phyloP scores from a whole-genome alignment of 2,888 invertebrate species.

The Cataglyphis altisquamis region DNA sequence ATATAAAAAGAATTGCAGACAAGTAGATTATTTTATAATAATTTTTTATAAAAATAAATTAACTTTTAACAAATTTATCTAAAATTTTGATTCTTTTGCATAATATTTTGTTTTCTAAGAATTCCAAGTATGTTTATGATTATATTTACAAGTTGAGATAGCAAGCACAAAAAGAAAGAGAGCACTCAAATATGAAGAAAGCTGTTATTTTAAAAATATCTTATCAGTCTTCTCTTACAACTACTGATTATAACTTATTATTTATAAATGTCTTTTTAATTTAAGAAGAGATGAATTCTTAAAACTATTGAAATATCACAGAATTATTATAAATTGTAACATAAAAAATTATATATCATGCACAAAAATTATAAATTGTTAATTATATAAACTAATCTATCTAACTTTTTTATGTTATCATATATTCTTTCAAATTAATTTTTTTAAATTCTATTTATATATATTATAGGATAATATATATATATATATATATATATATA shows the following conservation, averaged over 20 bases:
- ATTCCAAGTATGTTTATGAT: background rate
- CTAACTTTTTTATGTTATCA: background rate
- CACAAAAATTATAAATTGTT: background rate
- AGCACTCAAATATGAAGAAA: background rate
- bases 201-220: background rate
- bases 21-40: no score
- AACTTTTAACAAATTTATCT: background rate
- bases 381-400: background rate
- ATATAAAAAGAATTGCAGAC: background rate
- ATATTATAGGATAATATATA: background rate
- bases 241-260: background rate
- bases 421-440: background rate
- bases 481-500: no score
- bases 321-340: background rate
- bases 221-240: conserved; percentile 8
- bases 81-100: background rate
- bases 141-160: background rate
- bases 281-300: background rate
- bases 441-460: background rate
- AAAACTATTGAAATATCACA: background rate
- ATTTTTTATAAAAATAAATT: conserved; percentile 1
- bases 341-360: background rate
- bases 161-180: background rate
- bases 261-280: background rate
- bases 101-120: background rate